Conservation (phyloP, 2,113 vertebrate genomes). For the Phylloscopus trochilus region DNA sequence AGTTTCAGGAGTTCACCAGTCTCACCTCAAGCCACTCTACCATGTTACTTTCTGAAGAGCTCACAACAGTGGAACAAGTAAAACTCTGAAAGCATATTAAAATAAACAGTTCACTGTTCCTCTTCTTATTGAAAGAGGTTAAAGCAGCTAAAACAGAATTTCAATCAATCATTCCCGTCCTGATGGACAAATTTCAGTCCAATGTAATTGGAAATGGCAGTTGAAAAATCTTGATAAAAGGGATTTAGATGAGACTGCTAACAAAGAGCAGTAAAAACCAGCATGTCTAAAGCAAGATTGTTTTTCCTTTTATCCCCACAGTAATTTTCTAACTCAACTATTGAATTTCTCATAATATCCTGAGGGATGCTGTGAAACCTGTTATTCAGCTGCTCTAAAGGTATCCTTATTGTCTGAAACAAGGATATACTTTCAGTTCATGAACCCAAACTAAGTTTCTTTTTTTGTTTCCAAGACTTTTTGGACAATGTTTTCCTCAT, state of each 20-base stretch:
- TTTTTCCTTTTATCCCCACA: neutral
- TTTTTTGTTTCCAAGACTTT: neutral
- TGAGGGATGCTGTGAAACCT: neutral
- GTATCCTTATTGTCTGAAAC: neutral
- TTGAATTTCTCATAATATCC: slow-evolving; percentile 9
- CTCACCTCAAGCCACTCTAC: neutral
- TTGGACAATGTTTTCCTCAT: neutral
- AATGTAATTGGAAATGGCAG: slow-evolving; percentile 1
- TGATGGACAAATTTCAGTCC: neutral
- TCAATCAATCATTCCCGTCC: neutral
- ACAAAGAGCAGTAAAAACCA: neutral
- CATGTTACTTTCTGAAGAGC: neutral
- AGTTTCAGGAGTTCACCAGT: neutral
- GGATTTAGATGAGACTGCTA: neutral
- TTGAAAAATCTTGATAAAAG: slow-evolving; percentile 2
- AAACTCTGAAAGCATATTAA: neutral
- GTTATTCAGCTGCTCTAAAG: neutral
- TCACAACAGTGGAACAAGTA: neutral
- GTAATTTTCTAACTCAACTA: neutral
- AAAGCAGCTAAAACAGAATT: slow-evolving; percentile 20
- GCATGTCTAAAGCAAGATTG: neutral
- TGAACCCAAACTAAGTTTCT: neutral
- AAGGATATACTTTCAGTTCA: neutral
- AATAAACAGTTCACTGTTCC: neutral
- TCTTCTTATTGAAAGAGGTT: neutral